Base-by-base conservation (phyloP, 92 coral and sea anemone genomes). In the Montipora capitata region DNA sequence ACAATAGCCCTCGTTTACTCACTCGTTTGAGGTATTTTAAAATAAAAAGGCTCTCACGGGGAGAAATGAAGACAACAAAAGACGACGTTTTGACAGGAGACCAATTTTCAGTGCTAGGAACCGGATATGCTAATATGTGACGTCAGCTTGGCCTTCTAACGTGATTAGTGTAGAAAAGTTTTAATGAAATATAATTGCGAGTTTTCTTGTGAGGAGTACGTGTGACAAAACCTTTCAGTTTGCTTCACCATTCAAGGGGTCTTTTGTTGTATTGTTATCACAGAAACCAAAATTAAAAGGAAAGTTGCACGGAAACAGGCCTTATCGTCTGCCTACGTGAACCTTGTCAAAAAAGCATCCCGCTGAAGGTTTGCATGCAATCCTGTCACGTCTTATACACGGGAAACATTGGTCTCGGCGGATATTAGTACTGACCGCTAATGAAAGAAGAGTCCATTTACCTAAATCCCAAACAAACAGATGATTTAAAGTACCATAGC, bases 371-470 rank as follows among this genome's bases (percentile, higher is more conserved):
- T 4, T 38, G 16, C 45, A 41, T 7, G 13, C 52, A 11, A 45
- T 10, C 15, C 40, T 45, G 77, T 48, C 39, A 45, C 61, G 59
- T 44, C 51, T 17, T 17, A 48, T 45, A 73, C 77, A 45, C 39
- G 39, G 61, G 7, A 18, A 48, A 16, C 40, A 7, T 12, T 17
- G 11, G 56, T 27, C 10, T 27, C 16, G 14, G 44, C 76, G 76
- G 85, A 81, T 81, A 81, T 81, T 81, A 68, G 58, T 2, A 13
- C 61, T 17, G 17, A 58, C 73, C 76, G 48, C 85, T 35, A 74
- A 81, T 68, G 40, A 49, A 81, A 54, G 38, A 68, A 68, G 16
- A 27, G 45, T 79, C 61, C 83, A 66, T 79, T 66, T 79, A 43
- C 74, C 16, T 40, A 44, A 64, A 79, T 20, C 74, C 84, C 62